Percentiles rank a stretch among this genome's conserved stretches.
These are phyloP conservation scores for Porites australiensis DNA, from an alignment of 64 coral and sea anemone genomes.

Conservation along the genomic window DNA sequence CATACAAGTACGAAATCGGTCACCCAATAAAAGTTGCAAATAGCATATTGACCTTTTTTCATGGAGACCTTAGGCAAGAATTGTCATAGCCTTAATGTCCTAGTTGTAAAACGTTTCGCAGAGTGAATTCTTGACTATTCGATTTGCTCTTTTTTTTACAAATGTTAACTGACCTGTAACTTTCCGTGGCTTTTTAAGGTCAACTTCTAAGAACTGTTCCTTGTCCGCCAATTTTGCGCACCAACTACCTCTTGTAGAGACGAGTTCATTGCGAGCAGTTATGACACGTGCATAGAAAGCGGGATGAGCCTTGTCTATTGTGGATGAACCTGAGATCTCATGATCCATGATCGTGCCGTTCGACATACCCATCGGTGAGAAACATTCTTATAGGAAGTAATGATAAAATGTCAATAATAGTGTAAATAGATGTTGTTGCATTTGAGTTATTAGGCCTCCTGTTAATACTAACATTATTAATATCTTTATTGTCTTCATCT, in stretches of 20 bases:
- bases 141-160: no score
- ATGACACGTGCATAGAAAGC: slow-evolving; percentile 64
- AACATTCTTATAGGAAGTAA: slow-evolving; percentile 60
- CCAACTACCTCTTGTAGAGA: slow-evolving; percentile 73
- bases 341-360: slow-evolving; percentile 79
- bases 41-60: no score
- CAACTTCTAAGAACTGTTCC: slow-evolving; percentile 79
- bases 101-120: no score
- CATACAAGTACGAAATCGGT: no score
- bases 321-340: slow-evolving; percentile 77
- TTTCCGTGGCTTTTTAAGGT: slow-evolving; percentile 82
- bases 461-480: no score
- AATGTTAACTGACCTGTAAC: slow-evolving; percentile 71
- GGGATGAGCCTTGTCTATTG: slow-evolving; percentile 69
- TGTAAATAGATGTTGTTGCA: no score
- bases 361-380: slow-evolving; percentile 88
- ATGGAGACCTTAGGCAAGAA: no score
- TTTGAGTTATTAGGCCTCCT: no score
- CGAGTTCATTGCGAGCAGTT: slow-evolving; percentile 38
- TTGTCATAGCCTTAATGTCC: no score
- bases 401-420: neutral
- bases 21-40: no score
- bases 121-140: no score
- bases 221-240: slow-evolving; percentile 68
- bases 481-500: no score